phyloP scores from a whole-genome alignment of 2,797 vertebrate genomes.

The Hapalemur alaotrensis region DNA sequence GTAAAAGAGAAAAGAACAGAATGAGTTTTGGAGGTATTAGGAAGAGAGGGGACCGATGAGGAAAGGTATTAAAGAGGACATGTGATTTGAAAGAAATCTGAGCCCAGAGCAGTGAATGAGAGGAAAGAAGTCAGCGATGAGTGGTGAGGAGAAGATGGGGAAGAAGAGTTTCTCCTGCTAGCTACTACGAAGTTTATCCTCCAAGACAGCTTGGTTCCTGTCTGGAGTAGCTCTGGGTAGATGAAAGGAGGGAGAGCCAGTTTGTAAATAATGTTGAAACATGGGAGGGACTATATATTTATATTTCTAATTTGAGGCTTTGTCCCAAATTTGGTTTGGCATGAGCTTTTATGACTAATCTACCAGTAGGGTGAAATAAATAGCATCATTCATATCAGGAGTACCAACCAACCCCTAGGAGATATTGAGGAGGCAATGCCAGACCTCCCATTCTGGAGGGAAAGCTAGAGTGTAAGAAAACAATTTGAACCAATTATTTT shows the following conservation, averaged over 20 bases:
- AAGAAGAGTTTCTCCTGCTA: neutral
- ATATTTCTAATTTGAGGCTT: conserved; percentile 56
- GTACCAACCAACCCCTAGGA: conserved; percentile 45
- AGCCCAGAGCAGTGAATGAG: neutral
- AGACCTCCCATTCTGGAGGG: conserved; percentile 26
- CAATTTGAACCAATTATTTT: conserved; percentile 60
- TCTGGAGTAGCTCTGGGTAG: conserved; percentile 35
- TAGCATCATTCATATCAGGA: conserved; percentile 63
- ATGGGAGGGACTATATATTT: conserved; percentile 44
- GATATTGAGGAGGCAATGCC: neutral
- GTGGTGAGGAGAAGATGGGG: neutral
- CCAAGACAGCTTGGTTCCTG: neutral
- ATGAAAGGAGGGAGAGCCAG: neutral
- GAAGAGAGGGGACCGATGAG: neutral
- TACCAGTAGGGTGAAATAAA: conserved; percentile 65
- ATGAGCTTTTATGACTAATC: conserved; percentile 64
- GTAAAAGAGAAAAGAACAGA: neutral
- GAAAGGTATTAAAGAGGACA: neutral
- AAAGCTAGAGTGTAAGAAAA: conserved; percentile 36
- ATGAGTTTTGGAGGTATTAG: neutral
- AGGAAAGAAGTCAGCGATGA: neutral
- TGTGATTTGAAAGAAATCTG: neutral
- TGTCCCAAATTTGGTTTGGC: conserved; percentile 67
- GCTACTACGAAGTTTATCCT: neutral
- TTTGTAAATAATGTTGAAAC: conserved; percentile 50